These are phyloP conservation scores for Microctenopoma steveboyesi DNA, from an alignment of 2,797 vertebrate species.

Conservation along the genomic window DNA sequence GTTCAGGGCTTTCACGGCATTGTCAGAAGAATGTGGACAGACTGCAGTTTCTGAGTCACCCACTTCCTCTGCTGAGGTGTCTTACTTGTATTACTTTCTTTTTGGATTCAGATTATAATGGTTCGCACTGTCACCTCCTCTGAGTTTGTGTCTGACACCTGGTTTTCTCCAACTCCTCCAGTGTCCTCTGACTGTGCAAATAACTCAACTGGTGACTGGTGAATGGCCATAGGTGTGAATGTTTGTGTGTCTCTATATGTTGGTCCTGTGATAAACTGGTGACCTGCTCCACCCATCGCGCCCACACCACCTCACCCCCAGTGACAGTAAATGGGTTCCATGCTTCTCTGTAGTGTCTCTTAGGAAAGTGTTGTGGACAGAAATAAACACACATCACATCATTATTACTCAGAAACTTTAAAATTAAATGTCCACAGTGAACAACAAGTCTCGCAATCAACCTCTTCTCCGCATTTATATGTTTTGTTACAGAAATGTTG, in stretches of 20 bases:
- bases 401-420: not conserved
- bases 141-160: too few species aligned
- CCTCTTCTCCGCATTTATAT: not conserved
- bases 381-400: not conserved
- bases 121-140: too few species aligned
- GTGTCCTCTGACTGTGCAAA: too few species aligned
- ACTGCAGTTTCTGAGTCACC: constrained; percentile 9
- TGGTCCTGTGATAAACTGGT: too few species aligned
- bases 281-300: too few species aligned
- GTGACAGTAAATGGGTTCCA: too few species aligned
- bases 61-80: not conserved
- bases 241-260: too few species aligned
- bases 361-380: not conserved
- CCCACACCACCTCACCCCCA: too few species aligned
- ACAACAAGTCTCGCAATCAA: not conserved
- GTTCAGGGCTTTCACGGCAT: constrained; percentile 19
- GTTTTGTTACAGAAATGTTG: not conserved
- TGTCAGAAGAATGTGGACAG: constrained; percentile 9
- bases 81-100: not conserved
- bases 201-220: too few species aligned
- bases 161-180: too few species aligned
- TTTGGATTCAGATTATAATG: too few species aligned
- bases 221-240: too few species aligned
- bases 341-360: not conserved
- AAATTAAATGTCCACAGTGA: not conserved